These are phyloP conservation scores for Tragelaphus buxtoni DNA, from an alignment of 2,113 vertebrate genomes.

Conservation along the genomic window DNA sequence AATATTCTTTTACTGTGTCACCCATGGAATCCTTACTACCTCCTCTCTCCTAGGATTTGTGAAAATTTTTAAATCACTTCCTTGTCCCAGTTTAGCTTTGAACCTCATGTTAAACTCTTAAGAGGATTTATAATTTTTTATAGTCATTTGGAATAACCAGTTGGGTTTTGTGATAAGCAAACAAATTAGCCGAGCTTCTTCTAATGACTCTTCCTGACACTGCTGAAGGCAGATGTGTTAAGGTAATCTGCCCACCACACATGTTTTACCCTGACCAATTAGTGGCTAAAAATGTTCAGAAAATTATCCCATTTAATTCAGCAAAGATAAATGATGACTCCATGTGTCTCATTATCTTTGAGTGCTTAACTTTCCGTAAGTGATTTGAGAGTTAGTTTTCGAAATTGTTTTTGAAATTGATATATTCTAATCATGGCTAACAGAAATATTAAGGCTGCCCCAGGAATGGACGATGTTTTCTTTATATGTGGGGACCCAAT, in stretches of 20 bases:
- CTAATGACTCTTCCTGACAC: slow-evolving; percentile 39
- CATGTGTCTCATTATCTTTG: background rate
- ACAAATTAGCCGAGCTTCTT: slow-evolving; percentile 52
- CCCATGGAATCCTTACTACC: background rate
- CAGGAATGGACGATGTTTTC: background rate
- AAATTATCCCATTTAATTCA: slow-evolving; percentile 52
- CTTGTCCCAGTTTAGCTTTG: background rate
- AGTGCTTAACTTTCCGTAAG: background rate
- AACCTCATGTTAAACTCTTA: slow-evolving; percentile 27
- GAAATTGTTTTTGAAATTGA: slow-evolving; percentile 8
- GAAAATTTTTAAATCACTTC: slow-evolving; percentile 51
- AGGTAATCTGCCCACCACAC: slow-evolving; percentile 22
- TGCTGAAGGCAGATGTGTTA: slow-evolving; percentile 25
- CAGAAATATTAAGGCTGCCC: background rate
- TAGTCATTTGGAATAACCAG: slow-evolving; percentile 39
- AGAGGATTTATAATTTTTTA: slow-evolving; percentile 58
- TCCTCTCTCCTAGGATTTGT: background rate
- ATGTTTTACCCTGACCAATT: slow-evolving; percentile 37
- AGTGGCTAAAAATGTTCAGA: slow-evolving; percentile 44
- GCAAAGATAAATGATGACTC: background rate
- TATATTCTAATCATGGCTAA: background rate
- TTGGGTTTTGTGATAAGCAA: slow-evolving; percentile 50
- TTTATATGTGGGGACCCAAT: background rate
- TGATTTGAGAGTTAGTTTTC: background rate
- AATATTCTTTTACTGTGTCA: slow-evolving; percentile 39